phyloP scores from a whole-genome alignment of 2,797 vertebrate genomes.

The Scolopax rusticola region DNA sequence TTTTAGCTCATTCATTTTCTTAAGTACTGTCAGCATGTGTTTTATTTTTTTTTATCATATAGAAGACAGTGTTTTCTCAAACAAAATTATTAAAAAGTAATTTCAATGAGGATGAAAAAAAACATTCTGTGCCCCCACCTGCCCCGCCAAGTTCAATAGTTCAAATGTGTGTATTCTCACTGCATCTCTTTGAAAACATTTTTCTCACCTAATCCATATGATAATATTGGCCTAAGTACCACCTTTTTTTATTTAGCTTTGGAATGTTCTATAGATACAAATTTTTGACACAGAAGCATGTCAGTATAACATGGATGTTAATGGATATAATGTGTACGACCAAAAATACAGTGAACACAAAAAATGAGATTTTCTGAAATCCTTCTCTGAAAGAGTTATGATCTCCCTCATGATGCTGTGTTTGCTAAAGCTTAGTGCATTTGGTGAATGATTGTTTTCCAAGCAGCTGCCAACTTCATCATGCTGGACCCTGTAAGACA shows the following conservation, averaged over 20 bases:
- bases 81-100: background rate
- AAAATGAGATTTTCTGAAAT: background rate
- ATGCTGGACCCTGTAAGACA: background rate
- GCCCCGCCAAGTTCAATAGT: background rate
- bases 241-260: background rate
- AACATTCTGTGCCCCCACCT: rapidly evolving
- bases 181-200: background rate
- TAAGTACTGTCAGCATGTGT: background rate
- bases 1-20: background rate
- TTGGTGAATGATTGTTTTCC: background rate
- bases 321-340: background rate
- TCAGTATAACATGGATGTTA: background rate
- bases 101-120: background rate
- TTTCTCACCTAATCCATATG: background rate
- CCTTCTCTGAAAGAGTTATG: background rate
- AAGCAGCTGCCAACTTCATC: background rate
- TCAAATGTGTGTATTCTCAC: background rate
- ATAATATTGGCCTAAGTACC: no score
- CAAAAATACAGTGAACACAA: background rate
- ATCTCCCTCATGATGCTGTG: background rate
- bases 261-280: background rate
- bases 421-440: background rate
- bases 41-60: background rate
- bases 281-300: background rate
- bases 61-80: background rate